Evolutionary conservation across 2,888 invertebrate species (phyloP).

Genomic region (Phania funesta): DNA sequence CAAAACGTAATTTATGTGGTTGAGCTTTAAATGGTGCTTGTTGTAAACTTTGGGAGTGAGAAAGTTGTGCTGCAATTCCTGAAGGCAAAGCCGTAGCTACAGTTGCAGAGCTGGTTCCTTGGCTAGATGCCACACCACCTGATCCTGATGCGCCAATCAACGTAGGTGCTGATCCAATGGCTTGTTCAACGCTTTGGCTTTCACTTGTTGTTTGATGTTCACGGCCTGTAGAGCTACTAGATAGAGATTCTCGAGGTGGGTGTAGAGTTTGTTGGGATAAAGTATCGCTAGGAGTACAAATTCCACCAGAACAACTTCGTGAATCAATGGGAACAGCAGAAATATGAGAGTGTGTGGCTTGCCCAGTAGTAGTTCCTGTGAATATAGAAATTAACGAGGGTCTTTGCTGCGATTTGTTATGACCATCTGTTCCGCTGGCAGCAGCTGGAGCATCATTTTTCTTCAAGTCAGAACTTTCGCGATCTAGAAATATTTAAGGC

Average conservation of each 20-base stretch:
- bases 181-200: conserved; percentile 78
- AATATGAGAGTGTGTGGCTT: conserved; percentile 78
- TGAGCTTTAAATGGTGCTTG: conserved; percentile 80
- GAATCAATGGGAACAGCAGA: conserved; percentile 80
- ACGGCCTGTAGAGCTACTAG: conserved; percentile 83
- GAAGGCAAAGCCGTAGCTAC: conserved; percentile 74
- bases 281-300: conserved; percentile 80
- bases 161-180: conserved; percentile 74
- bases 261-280: conserved; percentile 80
- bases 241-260: conserved; percentile 82
- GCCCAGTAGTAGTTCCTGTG: conserved; percentile 82
- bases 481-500: conserved; percentile 71
- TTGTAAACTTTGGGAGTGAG: conserved; percentile 80
- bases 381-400: conserved; percentile 86
- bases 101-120: conserved; percentile 69
- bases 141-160: conserved; percentile 71
- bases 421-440: conserved; percentile 80
- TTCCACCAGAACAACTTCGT: conserved; percentile 79
- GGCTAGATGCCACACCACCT: conserved; percentile 70
- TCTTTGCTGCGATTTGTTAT: conserved; percentile 83
- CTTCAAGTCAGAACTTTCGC: conserved; percentile 78
- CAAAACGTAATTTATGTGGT: conserved; percentile 88
- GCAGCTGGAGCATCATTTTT: conserved; percentile 80
- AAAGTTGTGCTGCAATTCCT: conserved; percentile 80
- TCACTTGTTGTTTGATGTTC: conserved; percentile 80